Evolutionary conservation across 2,113 vertebrate genomes (phyloP).

Genomic region (Neoarius graeffei): DNA sequence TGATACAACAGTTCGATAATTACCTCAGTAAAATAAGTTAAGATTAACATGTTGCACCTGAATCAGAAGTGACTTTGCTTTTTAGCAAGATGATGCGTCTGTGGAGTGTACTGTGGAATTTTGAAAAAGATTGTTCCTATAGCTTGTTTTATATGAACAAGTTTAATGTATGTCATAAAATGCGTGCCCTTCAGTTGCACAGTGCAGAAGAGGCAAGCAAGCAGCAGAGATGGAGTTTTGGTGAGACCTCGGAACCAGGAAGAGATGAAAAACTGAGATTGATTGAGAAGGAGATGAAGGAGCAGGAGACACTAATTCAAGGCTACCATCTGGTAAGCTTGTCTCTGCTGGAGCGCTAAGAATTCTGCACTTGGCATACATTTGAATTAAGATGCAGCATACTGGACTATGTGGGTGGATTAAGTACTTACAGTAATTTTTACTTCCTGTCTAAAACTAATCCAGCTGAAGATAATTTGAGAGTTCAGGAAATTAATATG

Average conservation of each 20-base stretch:
- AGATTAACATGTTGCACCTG: neutral
- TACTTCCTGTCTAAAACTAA: neutral
- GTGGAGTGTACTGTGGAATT: neutral
- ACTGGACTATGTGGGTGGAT: too few species aligned
- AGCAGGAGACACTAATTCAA: constrained; percentile 89
- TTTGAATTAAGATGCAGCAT: neutral
- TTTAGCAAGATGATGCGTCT: neutral
- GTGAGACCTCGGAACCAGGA: constrained; percentile 62
- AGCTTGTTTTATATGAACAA: neutral
- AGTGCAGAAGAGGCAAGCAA: constrained; percentile 75
- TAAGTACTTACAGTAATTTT: neutral
- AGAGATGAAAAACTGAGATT: constrained; percentile 78
- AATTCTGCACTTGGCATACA: neutral
- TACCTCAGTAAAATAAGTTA: neutral
- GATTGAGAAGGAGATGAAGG: constrained; percentile 83
- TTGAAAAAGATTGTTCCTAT: neutral
- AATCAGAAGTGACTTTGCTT: neutral
- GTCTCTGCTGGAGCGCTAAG: neutral
- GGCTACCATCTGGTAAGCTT: constrained; percentile 88
- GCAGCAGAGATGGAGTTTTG: constrained; percentile 67
- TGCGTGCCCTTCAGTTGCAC: constrained; percentile 71
- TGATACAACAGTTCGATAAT: too few species aligned
- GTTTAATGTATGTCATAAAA: neutral
- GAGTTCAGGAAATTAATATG: neutral
- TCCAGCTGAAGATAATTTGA: neutral